Conservation (phyloP, 2,113 vertebrate species). For the Damaliscus lunatus region DNA sequence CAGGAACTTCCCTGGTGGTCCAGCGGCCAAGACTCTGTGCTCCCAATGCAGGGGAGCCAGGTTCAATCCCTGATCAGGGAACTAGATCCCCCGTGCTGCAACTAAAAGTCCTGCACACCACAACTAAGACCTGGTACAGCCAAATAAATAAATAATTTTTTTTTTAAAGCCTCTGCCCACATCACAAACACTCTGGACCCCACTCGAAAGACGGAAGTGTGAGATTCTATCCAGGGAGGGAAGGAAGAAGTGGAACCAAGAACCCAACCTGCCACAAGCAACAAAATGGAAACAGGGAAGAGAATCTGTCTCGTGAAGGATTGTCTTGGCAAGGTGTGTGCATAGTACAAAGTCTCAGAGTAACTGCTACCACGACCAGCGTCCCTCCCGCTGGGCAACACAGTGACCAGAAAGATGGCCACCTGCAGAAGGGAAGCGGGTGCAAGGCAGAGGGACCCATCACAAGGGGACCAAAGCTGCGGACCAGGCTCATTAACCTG, state of each 20-base stretch:
- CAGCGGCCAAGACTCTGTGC: not conserved
- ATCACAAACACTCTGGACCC: not conserved
- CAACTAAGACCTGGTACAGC: not conserved
- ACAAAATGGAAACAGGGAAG: not conserved
- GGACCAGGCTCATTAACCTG: not conserved
- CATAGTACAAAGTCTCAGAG: rapidly evolving
- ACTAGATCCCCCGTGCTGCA: not conserved
- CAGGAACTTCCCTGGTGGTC: not conserved
- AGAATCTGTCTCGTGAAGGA: not conserved
- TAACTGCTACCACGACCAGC: rapidly evolving
- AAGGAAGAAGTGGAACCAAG: not conserved
- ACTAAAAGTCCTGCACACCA: not conserved
- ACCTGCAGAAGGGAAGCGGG: not conserved
- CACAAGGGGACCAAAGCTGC: too few species aligned
- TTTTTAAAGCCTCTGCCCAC: rapidly evolving
- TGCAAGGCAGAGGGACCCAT: not conserved
- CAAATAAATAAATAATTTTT: not conserved
- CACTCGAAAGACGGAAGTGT: rapidly evolving
- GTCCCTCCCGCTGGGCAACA: not conserved
- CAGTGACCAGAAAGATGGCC: too few species aligned
- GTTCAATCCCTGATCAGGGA: not conserved
- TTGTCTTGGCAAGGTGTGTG: rapidly evolving
- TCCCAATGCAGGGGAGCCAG: not conserved
- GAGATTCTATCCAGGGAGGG: not conserved
- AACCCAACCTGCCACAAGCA: not conserved